Percentiles rank a stretch among this genome's conserved stretches.
phyloP scores from a whole-genome alignment of 2,888 invertebrate genomes.

The Onchidella celtica region DNA sequence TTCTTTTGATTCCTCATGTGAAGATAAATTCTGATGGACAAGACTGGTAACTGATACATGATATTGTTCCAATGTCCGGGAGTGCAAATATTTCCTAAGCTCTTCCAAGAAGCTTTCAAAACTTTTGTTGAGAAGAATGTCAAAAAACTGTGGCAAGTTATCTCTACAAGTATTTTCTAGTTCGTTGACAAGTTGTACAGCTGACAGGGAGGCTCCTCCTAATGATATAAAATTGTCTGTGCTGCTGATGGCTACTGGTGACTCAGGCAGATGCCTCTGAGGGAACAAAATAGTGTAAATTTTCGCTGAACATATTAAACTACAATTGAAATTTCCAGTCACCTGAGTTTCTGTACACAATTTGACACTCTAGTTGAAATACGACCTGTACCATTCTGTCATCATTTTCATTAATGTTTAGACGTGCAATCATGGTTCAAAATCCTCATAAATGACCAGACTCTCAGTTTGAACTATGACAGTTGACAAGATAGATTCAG shows the following conservation, averaged over 20 bases:
- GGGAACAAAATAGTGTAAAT: conserved; percentile 1
- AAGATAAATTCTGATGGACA: too few relatives aligned
- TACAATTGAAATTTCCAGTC: not conserved
- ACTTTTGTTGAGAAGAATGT: conserved; percentile 72
- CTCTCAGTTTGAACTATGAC: too few relatives aligned
- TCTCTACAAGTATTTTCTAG: conserved; percentile 79
- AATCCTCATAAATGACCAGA: too few relatives aligned
- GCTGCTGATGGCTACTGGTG: not conserved
- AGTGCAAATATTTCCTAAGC: not conserved
- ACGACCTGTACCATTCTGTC: too few relatives aligned
- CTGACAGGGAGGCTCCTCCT: conserved; percentile 88
- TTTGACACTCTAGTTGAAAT: too few relatives aligned
- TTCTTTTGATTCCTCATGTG: too few relatives aligned
- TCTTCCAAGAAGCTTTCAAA: conserved; percentile 54
- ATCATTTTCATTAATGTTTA: too few relatives aligned
- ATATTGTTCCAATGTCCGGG: not conserved
- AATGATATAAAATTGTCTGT: conserved; percentile 70
- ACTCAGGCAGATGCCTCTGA: conserved; percentile 31
- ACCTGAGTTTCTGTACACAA: not conserved
- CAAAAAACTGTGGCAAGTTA: conserved; percentile 68
- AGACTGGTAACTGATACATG: too few relatives aligned
- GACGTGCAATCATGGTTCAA: too few relatives aligned
- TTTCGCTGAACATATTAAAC: too few relatives aligned
- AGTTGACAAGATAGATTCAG: too few relatives aligned
- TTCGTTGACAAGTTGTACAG: conserved; percentile 85